Evolutionary conservation across 1,140 invertebrate species (phyloP), one percentile per base, ranked within the genome.

Genomic region (Halictus rubicundus): DNA sequence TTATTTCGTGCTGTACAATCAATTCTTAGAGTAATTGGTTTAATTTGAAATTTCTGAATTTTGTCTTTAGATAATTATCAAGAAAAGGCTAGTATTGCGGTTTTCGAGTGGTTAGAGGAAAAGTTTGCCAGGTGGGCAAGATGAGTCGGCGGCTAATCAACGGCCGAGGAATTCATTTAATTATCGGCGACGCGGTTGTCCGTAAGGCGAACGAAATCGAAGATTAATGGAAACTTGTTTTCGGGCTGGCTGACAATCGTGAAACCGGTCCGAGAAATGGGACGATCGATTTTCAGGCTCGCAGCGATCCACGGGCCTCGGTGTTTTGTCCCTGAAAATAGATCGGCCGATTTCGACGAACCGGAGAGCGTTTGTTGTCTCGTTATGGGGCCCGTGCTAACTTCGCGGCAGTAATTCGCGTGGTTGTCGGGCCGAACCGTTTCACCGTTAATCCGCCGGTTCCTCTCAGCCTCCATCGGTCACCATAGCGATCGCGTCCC

Each of bases 241-340:
- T 85, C 49, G 72, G 72, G 64, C 68, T 60, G 60, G 70, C 60
- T 74, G 74, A 84, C 69, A 78, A 79, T 78, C 70, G 59, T 71
- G 66, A 64, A 86, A 85, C 80, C 73, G 82, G 79, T 84, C 78
- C 59, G 72, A 78, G 81, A 86, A 87, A 81, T 83, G 78, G 75
- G 64, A 78, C 80, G 57, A 68, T 69, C 76, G 70, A 83, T 80
- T 69, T 83, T 83, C 59, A 83, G 39, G 46, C 54, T 69, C 60
- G 66, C 60, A 74, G 46, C 70, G 39, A 78, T 78, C 68, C 46
- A 52, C 3, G 4, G 32, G 32, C 10, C 27, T 9, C n/a, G 25
- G 42, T 37, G 68, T 60, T 52, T 77, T 39, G 37, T 42, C n/a
- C 32, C 19, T 54, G 60, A 64, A 84, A 74, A 61, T 74, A 69